Evolutionary conservation across 1,140 invertebrate species (phyloP).

Genomic region (Aricia agestis): DNA sequence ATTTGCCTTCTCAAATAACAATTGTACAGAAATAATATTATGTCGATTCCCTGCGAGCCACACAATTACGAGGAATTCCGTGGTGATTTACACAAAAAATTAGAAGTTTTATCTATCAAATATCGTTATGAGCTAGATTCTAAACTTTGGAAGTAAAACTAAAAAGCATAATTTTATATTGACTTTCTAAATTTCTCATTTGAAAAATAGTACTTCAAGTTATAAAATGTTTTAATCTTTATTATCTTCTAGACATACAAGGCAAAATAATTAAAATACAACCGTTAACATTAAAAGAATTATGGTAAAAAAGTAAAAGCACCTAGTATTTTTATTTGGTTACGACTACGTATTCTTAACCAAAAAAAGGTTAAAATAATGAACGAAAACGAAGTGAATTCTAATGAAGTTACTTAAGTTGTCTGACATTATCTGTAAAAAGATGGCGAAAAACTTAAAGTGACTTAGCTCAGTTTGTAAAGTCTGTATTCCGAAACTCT

Average conservation of each 20-base stretch:
- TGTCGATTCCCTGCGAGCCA: not conserved
- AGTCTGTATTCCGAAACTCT: not conserved
- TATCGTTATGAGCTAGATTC: too few relatives aligned
- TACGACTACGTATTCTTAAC: not conserved
- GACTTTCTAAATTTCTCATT: too few relatives aligned
- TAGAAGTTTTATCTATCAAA: not conserved
- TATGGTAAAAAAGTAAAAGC: not conserved
- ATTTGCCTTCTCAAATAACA: not conserved
- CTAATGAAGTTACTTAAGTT: slow-evolving; percentile 70
- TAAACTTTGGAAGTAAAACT: too few relatives aligned
- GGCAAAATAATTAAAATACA: not conserved
- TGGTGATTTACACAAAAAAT: not conserved
- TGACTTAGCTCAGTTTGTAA: slow-evolving; percentile 19
- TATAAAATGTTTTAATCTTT: not conserved
- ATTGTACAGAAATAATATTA: not conserved
- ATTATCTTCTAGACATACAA: not conserved
- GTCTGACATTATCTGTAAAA: slow-evolving; percentile 52
- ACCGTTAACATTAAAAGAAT: not conserved
- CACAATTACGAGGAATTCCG: not conserved
- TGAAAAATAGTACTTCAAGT: not conserved
- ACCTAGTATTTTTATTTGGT: not conserved
- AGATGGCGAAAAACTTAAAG: slow-evolving; percentile 33
- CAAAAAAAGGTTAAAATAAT: not conserved
- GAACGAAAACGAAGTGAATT: slow-evolving; percentile 54
- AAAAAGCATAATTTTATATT: too few relatives aligned